phyloP scores from a whole-genome alignment of 2,113 vertebrate species.

The Grallaria varia region DNA sequence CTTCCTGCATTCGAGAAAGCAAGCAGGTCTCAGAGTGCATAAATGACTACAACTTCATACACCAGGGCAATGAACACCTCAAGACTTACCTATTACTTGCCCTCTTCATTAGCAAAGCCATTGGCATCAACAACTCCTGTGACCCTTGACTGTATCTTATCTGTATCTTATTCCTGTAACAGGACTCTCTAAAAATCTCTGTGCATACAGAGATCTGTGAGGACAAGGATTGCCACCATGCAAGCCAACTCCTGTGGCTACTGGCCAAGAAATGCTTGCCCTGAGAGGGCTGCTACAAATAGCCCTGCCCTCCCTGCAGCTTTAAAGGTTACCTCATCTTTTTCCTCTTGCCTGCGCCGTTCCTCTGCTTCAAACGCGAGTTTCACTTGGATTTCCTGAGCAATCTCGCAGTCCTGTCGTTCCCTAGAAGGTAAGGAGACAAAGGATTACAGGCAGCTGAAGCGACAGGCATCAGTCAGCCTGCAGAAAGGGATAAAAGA shows the following conservation, averaged over 20 bases:
- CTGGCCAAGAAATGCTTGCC: neutral
- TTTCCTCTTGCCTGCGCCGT: slow-evolving; percentile 88
- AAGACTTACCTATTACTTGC: neutral
- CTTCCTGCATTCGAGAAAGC: neutral
- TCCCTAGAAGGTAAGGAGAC: slow-evolving; percentile 77
- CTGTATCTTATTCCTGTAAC: neutral
- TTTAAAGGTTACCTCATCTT: slow-evolving; percentile 82
- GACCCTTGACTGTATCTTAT: neutral
- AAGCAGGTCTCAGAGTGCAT: neutral
- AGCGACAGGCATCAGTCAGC: neutral
- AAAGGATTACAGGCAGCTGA: neutral
- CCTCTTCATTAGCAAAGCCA: neutral
- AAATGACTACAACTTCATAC: neutral
- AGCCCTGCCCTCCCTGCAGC: neutral
- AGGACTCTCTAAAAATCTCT: neutral
- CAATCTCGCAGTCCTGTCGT: slow-evolving; percentile 89
- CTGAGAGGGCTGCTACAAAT: neutral
- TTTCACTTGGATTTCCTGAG: slow-evolving; percentile 94
- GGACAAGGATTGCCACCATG: neutral
- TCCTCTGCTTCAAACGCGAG: slow-evolving; percentile 88
- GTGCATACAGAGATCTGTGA: neutral
- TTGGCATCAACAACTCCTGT: neutral
- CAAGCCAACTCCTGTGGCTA: neutral
- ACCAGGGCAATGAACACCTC: neutral
- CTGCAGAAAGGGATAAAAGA: neutral